Percentiles rank a stretch among this genome's conserved stretches.
phyloP scores from a whole-genome alignment of 1,140 invertebrate genomes.

The Caerostris extrusa region DNA sequence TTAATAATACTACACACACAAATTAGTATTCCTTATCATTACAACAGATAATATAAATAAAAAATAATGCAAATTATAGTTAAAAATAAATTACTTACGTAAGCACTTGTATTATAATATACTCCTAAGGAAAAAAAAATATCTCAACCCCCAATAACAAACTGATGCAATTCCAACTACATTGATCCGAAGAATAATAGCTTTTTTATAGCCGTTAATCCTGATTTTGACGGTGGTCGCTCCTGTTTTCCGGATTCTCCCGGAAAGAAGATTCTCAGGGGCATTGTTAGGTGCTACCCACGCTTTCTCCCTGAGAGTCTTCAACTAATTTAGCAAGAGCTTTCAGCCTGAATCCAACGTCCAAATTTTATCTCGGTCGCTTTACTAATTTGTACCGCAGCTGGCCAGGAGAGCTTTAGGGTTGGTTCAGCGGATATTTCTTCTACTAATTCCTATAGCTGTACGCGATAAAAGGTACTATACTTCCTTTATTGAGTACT shows the following conservation, averaged over 20 bases:
- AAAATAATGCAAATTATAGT: no score
- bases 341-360: background rate
- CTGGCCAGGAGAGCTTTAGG: no score
- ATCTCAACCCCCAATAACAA: background rate
- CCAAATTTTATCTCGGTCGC: background rate
- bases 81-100: no score
- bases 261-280: background rate
- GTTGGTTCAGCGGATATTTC: no score
- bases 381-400: background rate
- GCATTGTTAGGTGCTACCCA: background rate
- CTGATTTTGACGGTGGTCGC: background rate
- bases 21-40: no score
- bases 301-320: background rate
- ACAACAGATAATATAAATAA: no score
- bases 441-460: no score
- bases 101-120: no score
- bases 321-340: background rate
- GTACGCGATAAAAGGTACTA: no score
- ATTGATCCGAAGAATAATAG: background rate
- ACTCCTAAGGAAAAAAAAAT: no score
- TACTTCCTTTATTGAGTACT: no score
- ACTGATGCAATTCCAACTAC: background rate
- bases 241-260: background rate
- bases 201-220: background rate
- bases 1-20: no score